Base-by-base conservation (phyloP, 2,888 invertebrate genomes). In the Enchytraeus crypticus region DNA sequence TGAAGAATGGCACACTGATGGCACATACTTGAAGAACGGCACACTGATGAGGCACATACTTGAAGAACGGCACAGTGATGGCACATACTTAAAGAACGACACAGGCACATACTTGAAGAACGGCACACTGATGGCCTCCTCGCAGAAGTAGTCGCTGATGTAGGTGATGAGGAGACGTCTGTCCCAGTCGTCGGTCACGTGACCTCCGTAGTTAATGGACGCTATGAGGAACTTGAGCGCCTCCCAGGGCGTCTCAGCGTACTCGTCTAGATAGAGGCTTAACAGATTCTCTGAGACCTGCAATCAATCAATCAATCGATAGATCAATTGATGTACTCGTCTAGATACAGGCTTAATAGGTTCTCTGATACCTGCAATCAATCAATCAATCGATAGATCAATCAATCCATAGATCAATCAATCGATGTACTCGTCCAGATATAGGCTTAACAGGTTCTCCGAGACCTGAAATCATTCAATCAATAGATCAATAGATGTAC, bases 171-270 rank as follows among this genome's bases (percentile, higher is more conserved):
- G 81, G 30, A 92, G 84, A 23, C 90, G 81, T 64, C 87, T 81
- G 79, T 85, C 85, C 85, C 85, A 86, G 71, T 86, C 86, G 74
- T 88, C 87, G 1, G 87, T 87, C 71, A 88, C 86, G 77, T 90
- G 89, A 0, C 91, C 91, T 34, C 91, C 91, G 75, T 92, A 92
- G 81, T 88, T 90, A 67, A 92, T 88, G 69, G 87, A 89, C 0
- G 90, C 88, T 74, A 92, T 89, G 63, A 92, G 80, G 77, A 90
- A 91, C 69, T 90, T 89, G 53, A 92, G 80, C 0, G 91, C 90
- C 72, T 90, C 90, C 90, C 90, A 92, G 1, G 91, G 91, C 0
- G 90, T 90, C 18, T 87, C 86, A n/a, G 86, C 85, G 77, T 92
- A 92, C 73, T 90, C 89, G 71, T 90, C 88, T 58, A 92, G 80